Base-by-base conservation (phyloP, 1,140 invertebrate species). In the Bombus superbus region DNA sequence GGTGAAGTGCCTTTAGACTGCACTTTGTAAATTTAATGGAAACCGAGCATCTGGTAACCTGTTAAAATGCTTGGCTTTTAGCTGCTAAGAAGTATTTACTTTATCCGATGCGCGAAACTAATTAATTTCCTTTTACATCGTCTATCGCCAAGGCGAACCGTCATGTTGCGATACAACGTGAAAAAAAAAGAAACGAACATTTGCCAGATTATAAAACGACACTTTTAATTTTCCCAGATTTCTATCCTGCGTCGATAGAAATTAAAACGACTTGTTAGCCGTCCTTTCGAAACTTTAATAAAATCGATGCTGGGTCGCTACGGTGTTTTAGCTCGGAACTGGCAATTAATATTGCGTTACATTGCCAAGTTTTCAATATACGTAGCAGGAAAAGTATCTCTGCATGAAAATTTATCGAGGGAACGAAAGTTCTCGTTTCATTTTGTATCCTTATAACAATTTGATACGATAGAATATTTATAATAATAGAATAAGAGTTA, bases 21-120 rank as follows among this genome's bases (percentile, higher is more conserved):
- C 32, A 44, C 57, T 85, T 81, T 81, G 59, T 57, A 68, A 75
- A 81, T 73, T 81, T 74, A 68, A 81, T 81, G 42, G 84, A 68
- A 81, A 85, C 53, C 42, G 13, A 62, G 76, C 28, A 47, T 15
- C 32, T 47, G 53, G 32, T 40, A 57, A 71, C 68, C 76, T 59
- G 57, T 53, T 84, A 64, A 85, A 84, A 59, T 59, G 35, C 22
- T 6, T 40, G 35, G n/a, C 66, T 68, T 68, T 77, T 68, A 40
- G 32, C 62, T n/a, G 35, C 18, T 62, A 35, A 57, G 64, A 69
- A 78, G 53, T 69, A 78, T 78, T 84, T 71, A 44, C 75, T 84
- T 84, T 79, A 47, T 59, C 28, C 40, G 25, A 35, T 22, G 64
- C 62, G 66, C 53, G 15, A 78, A 71, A 35, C 53, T 59, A 84